Conservation (phyloP, 2,113 vertebrate species). For the Pluvianellus socialis region DNA sequence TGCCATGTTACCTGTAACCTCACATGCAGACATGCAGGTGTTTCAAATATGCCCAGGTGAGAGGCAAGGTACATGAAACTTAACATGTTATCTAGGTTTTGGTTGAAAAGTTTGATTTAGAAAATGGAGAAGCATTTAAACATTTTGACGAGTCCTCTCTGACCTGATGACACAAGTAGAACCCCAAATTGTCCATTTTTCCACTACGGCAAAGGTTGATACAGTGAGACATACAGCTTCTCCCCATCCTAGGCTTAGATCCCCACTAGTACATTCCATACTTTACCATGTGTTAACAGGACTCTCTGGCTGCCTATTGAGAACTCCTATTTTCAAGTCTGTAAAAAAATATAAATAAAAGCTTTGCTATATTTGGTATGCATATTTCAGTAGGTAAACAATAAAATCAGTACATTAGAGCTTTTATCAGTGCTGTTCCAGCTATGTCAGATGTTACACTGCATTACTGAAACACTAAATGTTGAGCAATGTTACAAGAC, state of each 20-base stretch:
- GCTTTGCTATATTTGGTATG: neutral
- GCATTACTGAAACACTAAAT: neutral
- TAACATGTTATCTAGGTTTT: neutral
- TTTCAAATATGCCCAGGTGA: neutral
- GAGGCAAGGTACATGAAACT: neutral
- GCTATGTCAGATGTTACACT: neutral
- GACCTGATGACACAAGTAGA: neutral
- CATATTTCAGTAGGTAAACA: neutral
- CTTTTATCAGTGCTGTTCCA: neutral
- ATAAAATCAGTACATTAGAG: neutral
- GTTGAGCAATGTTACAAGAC: neutral
- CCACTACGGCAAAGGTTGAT: neutral
- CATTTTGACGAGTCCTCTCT: neutral
- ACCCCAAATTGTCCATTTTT: neutral
- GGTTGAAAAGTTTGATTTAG: neutral
- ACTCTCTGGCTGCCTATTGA: neutral
- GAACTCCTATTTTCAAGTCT: neutral
- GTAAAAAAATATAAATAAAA: neutral
- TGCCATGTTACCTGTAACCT: neutral
- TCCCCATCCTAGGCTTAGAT: neutral
- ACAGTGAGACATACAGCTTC: neutral
- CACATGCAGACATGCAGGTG: neutral
- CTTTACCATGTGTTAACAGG: neutral
- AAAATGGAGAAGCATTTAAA: neutral
- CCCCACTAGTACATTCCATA: neutral